Base-by-base conservation (phyloP, 2,113 vertebrate species). In the Tetrao urogallus region DNA sequence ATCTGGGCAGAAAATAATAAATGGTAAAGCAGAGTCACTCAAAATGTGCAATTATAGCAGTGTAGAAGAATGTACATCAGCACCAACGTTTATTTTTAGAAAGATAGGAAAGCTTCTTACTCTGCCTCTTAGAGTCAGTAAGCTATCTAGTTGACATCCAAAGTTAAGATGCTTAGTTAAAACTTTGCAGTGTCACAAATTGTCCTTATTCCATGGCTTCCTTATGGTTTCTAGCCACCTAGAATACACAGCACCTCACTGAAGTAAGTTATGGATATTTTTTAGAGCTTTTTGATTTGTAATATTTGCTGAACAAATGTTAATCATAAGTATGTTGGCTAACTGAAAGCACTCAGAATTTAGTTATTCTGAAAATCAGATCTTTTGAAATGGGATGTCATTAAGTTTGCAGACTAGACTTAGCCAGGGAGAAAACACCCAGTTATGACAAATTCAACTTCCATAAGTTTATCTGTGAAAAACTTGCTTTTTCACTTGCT, bases 1-100 rank as follows among this genome's bases (percentile, higher is more conserved):
- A 89, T 85, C 17, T 61, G 42, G 21, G 25, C 56, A 82, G 54
- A 92, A 88, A 96, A 80, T 27, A 90, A 87, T 48, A 77, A 93
- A 83, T 64, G 47, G 34, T 57, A 45, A 16, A 88, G 24, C 5
- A 60, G 77, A 86, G 7, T 34, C 15, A 42, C 50, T 63, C 42
- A 85, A 79, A 91, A 82, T 17, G 13, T 82, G 52, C 28, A 83
- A 3, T 56, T 91, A 64, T 16, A 82, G 7, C 21, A 85, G 38
- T 25, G 8, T 13, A 79, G 34, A 89, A 76, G 50, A 76, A 6
- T 19, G 20, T 6, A 71, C 17, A 30, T 81, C 38, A 82, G 17
- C 34, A 86, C 18, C 13, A 43, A 15, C 8, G 28, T 61, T 89
- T 74, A 60, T 77, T 94, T 83, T 52, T 28, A 67, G 56, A 58